Percentiles rank a stretch among this genome's conserved stretches.
Evolutionary conservation across 2,797 vertebrate genomes (phyloP).

Genomic region (Carduelis carduelis): DNA sequence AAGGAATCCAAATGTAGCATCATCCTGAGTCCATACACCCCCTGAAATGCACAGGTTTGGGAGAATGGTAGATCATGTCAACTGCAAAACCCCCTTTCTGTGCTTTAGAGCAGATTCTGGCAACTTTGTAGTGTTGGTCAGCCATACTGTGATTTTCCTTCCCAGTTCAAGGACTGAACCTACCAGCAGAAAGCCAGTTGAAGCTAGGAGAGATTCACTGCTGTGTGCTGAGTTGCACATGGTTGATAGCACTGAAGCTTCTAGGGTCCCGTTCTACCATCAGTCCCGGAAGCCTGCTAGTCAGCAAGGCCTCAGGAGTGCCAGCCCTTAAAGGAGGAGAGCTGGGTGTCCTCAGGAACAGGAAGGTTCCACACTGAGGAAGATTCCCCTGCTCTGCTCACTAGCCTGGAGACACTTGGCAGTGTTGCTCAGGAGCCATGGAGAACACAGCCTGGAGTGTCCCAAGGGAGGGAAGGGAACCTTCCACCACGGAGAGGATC

Average conservation of each 20-base stretch:
- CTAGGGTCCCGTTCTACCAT: not conserved
- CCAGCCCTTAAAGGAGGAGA: not conserved
- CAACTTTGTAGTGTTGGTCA: not conserved
- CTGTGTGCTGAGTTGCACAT: not conserved
- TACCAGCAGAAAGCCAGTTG: not conserved
- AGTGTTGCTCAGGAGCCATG: not conserved
- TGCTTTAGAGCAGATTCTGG: not conserved
- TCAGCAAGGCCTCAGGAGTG: not conserved
- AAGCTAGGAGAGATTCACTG: not conserved
- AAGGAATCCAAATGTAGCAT: not conserved
- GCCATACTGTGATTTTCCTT: not conserved
- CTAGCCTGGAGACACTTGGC: not conserved
- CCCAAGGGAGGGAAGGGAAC: not conserved
- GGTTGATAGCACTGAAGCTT: not conserved
- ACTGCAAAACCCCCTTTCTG: not conserved
- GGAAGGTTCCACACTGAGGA: rapidly evolving
- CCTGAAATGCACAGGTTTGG: not conserved
- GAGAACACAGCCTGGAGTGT: not conserved
- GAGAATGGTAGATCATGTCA: not conserved
- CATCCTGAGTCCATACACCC: not conserved
- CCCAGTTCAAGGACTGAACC: not conserved
- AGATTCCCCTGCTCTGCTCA: not conserved
- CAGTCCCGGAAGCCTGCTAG: not conserved
- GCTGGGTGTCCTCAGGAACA: not conserved
- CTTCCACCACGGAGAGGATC: not conserved